These are phyloP conservation scores for Odontesthes bonariensis DNA, from an alignment of 2,113 vertebrate species.

Conservation along the genomic window DNA sequence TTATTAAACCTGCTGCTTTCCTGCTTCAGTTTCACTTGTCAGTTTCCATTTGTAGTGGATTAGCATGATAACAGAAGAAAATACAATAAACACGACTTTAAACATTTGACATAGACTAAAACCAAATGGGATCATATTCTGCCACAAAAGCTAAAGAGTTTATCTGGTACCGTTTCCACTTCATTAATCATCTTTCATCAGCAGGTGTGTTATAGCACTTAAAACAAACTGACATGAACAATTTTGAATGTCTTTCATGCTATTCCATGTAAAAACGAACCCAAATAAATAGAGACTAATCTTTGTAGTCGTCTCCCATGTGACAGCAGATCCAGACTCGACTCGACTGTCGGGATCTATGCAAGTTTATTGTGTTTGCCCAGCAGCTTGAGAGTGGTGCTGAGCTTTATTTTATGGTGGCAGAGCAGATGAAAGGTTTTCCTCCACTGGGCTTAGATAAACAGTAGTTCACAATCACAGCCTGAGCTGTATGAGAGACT, in stretches of 20 bases:
- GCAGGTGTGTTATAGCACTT: constrained; percentile 62
- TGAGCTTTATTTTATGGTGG: constrained; percentile 65
- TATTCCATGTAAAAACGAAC: constrained; percentile 54
- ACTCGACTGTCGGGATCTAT: constrained; percentile 27
- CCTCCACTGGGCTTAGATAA: constrained; percentile 72
- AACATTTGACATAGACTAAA: constrained; percentile 4
- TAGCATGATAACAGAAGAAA: constrained; percentile 1
- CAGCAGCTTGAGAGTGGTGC: constrained; percentile 63
- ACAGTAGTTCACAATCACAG: constrained; percentile 68
- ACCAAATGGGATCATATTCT: constrained; percentile 1
- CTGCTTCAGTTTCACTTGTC: background rate
- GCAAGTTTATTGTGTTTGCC: constrained; percentile 75
- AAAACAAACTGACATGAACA: constrained; percentile 42
- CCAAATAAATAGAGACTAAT: constrained; percentile 68
- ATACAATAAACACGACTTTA: constrained; percentile 1
- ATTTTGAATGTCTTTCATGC: constrained; percentile 21
- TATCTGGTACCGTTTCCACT: constrained; percentile 2
- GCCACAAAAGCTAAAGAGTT: background rate
- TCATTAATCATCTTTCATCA: constrained; percentile 58
- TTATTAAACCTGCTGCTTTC: constrained; percentile 1
- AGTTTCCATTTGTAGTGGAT: constrained; percentile 11
- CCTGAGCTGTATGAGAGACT: constrained; percentile 18
- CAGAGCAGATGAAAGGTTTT: constrained; percentile 74
- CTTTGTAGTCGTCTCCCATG: constrained; percentile 43
- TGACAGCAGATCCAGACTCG: constrained; percentile 36